phyloP scores from a whole-genome alignment of 2,888 invertebrate species.

The Plagiodera versicolora region DNA sequence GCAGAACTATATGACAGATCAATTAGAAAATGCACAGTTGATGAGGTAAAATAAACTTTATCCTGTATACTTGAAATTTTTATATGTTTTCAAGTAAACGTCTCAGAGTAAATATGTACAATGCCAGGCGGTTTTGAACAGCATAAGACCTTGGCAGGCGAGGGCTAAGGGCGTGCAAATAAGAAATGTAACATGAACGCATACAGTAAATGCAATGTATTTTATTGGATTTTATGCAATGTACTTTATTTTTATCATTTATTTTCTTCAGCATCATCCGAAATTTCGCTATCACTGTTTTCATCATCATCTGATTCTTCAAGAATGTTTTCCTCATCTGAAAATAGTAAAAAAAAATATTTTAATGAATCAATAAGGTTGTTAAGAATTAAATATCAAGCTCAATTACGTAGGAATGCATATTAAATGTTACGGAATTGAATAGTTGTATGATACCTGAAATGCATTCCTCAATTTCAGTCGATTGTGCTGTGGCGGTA shows the following conservation, averaged over 20 bases:
- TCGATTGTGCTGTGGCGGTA: constrained; percentile 7
- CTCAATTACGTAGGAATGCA: constrained; percentile 16
- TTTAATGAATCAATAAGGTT: constrained; percentile 7
- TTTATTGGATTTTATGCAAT: too few relatives aligned
- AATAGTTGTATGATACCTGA: constrained; percentile 11
- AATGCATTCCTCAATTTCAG: constrained; percentile 18
- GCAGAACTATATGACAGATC: neutral
- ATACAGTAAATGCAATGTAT: too few relatives aligned
- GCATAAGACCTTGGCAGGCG: too few relatives aligned
- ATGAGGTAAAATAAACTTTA: constrained; percentile 4
- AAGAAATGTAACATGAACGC: too few relatives aligned
- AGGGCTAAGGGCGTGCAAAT: too few relatives aligned
- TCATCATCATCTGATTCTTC: constrained; percentile 17
- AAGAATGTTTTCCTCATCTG: constrained; percentile 7
- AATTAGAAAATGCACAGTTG: neutral
- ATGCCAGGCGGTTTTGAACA: too few relatives aligned
- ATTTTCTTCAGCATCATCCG: too few relatives aligned
- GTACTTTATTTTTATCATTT: too few relatives aligned
- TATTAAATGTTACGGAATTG: constrained; percentile 12
- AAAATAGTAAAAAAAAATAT: constrained; percentile 4
- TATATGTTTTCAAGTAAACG: neutral
- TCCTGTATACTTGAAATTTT: constrained; percentile 1
- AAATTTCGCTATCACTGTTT: neutral
- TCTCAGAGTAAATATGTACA: too few relatives aligned
- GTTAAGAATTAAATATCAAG: constrained; percentile 9